Base-by-base conservation (phyloP, 2,797 vertebrate genomes). In the Acipenser oxyrinchus region DNA sequence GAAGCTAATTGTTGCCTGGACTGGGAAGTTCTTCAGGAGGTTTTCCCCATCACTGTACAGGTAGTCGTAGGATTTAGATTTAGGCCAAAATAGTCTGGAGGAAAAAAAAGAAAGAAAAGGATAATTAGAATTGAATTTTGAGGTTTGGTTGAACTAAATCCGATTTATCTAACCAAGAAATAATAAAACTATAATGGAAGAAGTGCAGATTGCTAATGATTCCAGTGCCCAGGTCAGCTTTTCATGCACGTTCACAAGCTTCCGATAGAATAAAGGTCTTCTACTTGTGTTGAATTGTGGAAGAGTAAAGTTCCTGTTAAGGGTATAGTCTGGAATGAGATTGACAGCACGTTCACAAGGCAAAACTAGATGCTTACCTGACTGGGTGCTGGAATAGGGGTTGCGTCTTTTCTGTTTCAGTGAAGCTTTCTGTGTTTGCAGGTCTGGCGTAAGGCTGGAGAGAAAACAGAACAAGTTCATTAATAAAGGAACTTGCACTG, bases 1-100 rank as follows among this genome's bases (percentile, higher is more conserved):
- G 66, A 94, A 83, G 76, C 81, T 89, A 78, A 93, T 91, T 12
- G 92, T 92, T 37, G 92, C 92, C 75, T 94, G 92, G 23, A 91
- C 79, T 0, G 92, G 93, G 77, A 94, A 93, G 74, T 84, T 90
- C 68, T 84, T 70, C 69, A 94, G 83, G 68, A 94, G 81, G 48
- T 81, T 81, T 74, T 91, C 83, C 4, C 91, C 92, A 6, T 87
- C 82, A 4, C 81, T 81, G 69, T 91, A 93, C 72, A 94, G 78
- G 68, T 92, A 93, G 82, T 93, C 92, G 7, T 86, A 93, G 9
- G 87, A 89, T 72, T 83, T 87, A 55, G 88, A 88, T 74, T 75
- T 90, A 66, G 92, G 91, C 92, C 92, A 94, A 68, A 91, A 92
- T 7, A 94, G 84, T 76, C 92, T 94, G 77, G 0, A 13, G 8